Base-by-base conservation (phyloP, 2,888 invertebrate genomes). In the Asteroscopus sphinx region DNA sequence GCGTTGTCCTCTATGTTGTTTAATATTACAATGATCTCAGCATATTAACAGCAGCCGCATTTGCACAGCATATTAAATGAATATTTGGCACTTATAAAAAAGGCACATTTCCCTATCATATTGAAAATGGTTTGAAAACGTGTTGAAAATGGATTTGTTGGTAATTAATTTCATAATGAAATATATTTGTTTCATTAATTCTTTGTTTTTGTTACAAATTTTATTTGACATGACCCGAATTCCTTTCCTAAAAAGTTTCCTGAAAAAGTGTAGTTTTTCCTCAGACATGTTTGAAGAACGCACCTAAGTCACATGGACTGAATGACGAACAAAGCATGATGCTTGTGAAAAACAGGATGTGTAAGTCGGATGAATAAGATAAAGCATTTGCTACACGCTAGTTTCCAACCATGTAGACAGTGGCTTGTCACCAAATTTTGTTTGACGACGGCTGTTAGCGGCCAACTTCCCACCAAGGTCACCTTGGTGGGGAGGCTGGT, bases 91-190 rank as follows among this genome's bases (percentile, higher is more conserved):
- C 94, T 93, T 92, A 86, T 88, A 91, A 91, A 85, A 91, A 92
- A 92, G 89, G 93, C 93, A 93, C 93, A 93, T 91, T 93, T 91
- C 91, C 91, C 91, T 93, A 91, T 91, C 89, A 87, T 92, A 92
- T 93, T 93, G 87, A 92, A 88, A 90, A 92, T 91, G 92, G 90
- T 93, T 92, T 92, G 93, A 91, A 89, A 91, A 91, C 90, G 92
- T 93, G 94, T 94, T 94, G 90, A 93, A 91, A 91, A 93, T 93
- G 94, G 94, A 94, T 94, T 94, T 94, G 94, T 94, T 94, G 94
- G 93, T 93, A 92, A 92, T 94, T 94, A 92, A 93, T 94, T 94
- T 94, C 93, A 85, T 91, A 89, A 94, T 92, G 93, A 94, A 94
- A 94, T 94, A 94, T 94, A 94, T 93, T 94, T 94, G 94, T 94